A percentile compares a stretch with the other conserved stretches of the same genome.
Evolutionary conservation across 2,888 invertebrate species (phyloP).

Genomic region (Parapristionchus giblindavisi): DNA sequence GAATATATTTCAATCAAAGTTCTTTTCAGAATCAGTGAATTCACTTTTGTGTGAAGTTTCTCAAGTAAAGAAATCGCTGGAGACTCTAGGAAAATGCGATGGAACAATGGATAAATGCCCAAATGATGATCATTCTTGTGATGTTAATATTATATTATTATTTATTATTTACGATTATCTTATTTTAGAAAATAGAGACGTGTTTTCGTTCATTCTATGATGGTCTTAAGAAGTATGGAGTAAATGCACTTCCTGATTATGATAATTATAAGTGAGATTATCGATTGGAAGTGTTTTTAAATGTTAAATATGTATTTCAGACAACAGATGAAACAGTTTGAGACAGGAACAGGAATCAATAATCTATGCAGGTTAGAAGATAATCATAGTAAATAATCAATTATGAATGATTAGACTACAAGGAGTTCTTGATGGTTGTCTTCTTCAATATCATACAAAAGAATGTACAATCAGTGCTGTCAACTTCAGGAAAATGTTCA

Average conservation of each 20-base stretch:
- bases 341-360: constrained; percentile 1
- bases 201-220: constrained; percentile 11
- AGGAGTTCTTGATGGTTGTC: too few species aligned
- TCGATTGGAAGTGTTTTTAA: neutral
- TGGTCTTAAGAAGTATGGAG: neutral
- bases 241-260: constrained; percentile 8
- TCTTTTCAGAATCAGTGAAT: neutral
- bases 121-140: neutral
- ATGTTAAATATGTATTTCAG: neutral
- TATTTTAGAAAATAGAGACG: neutral
- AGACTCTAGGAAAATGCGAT: constrained; percentile 11
- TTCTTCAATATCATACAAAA: too few species aligned
- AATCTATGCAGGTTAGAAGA: neutral
- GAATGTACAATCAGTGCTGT: too few species aligned
- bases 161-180: neutral
- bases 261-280: neutral
- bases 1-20: too few species aligned
- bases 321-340: constrained; percentile 1
- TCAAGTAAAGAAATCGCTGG: neutral
- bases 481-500: too few species aligned
- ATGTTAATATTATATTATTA: neutral
- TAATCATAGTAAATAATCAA: too few species aligned
- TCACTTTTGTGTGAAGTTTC: neutral
- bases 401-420: too few species aligned
- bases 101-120: neutral